A percentile compares a stretch with the other conserved stretches of the same genome.
Conservation (phyloP, 2,888 invertebrate species). For the Exocentrus adspersus region DNA sequence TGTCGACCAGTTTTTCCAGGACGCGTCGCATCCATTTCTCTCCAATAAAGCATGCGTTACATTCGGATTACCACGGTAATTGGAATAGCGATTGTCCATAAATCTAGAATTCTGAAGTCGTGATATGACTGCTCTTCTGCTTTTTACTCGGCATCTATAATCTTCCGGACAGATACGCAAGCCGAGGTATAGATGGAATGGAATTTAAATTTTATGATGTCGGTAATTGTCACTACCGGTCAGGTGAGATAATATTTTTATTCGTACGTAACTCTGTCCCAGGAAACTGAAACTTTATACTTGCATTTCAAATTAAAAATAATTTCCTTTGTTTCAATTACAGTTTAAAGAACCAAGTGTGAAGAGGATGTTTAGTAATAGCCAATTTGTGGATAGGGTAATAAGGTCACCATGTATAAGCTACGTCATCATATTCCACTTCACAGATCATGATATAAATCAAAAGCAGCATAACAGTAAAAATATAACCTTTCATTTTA, state of each 20-base stretch:
- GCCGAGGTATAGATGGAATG: conserved; percentile 9
- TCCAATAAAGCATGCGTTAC: conserved; percentile 26
- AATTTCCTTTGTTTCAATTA: background rate
- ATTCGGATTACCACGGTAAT: conserved; percentile 31
- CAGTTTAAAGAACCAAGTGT: too few species aligned
- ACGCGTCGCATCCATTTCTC: conserved; percentile 21
- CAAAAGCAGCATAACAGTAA: background rate
- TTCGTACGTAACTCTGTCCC: background rate
- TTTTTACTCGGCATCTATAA: conserved; percentile 31
- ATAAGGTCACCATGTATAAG: too few species aligned
- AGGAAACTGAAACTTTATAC: background rate
- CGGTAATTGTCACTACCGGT: conserved; percentile 14
- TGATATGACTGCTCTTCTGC: conserved; percentile 24
- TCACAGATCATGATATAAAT: background rate
- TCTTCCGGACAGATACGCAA: conserved; percentile 10
- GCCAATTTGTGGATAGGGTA: too few species aligned
- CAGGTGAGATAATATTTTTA: conserved; percentile 4
- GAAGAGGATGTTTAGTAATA: too few species aligned
- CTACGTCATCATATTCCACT: background rate
- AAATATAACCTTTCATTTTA: background rate
- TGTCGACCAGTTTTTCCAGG: conserved; percentile 29
- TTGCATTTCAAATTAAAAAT: background rate
- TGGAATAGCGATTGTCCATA: conserved; percentile 33
- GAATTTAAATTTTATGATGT: conserved; percentile 12
- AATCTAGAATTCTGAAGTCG: conserved; percentile 28